Base-by-base conservation (phyloP, 1,140 invertebrate species). In the Zeugodacus cucurbitae region DNA sequence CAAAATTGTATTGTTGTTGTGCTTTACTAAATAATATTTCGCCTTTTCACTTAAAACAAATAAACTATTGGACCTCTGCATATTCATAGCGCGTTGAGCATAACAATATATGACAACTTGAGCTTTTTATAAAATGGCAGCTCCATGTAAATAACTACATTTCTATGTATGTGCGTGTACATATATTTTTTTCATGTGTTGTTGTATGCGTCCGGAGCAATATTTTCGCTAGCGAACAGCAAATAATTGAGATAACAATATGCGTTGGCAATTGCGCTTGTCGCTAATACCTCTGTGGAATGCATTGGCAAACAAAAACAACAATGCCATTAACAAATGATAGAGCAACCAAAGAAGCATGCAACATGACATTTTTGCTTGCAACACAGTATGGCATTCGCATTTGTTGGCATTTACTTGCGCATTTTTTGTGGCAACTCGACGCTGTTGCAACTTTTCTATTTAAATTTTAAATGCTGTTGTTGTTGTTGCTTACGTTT, bases 161-260 rank as follows among this genome's bases (percentile, higher is more conserved):
- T n/a, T n/a, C n/a, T n/a, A n/a, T n/a, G n/a, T n/a, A 32, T 32
- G 62, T 64, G 11, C 11, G 32, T 20, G 29, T n/a, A n/a, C n/a
- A n/a, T n/a, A n/a, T n/a, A n/a, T n/a, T n/a, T n/a, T n/a, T n/a
- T n/a, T n/a, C 3, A 74, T 41, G 6, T 41, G 20, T 34, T 17
- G 34, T 4, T 67, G 34, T 37, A 4, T 34, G 3, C 37, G 17
- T n/a, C n/a, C n/a, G n/a, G n/a, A 22, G 44, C 41, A 48, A 48
- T 37, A 48, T 74, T 74, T 74, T 74, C 34, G 32, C 70, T 41
- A 22, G 34, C 64, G 32, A 70, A 70, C 64, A 32, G 32, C 64
- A 70, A 70, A 82, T 82, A 82, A 82, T 82, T 82, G 74, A 82
- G 74, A 82, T 82, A 82, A 82, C 74, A 82, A 37, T 82, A 48